Evolutionary conservation across 2,113 vertebrate genomes (phyloP), one percentile per base, ranked within the genome.

Genomic region (Hypanus sabinus): DNA sequence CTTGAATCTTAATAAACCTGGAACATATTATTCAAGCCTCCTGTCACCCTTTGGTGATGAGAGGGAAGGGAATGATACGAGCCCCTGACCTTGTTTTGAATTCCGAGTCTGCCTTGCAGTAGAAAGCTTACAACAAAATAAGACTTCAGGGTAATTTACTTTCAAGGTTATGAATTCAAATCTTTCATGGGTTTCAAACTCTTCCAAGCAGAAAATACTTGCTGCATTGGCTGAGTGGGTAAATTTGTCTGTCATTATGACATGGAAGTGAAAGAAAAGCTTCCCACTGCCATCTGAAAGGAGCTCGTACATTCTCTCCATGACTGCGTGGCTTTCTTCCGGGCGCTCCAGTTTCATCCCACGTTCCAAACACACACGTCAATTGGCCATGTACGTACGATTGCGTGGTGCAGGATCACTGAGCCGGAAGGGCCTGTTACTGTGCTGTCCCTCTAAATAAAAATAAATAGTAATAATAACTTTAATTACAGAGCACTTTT

Each of bases 141-240:
- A 65, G 33, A n/a, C 85, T 90, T 33, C n/a, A 62, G 85, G 85
- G 12, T 68, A 90, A 90, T 90, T 90, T 65, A 90, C 85, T 90
- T 60, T 27, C n/a, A 90, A 46, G 85, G 85, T 68, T 90, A 90
- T 20, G 60, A 68, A 60, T 88, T 62, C 85, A 65, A 65, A 5
- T 30, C 85, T 33, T 90, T 62, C 30, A 90, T 12, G 33, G 60
- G 16, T 60, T 90, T 65, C 60, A 36, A n/a, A 9, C 60, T 30
- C 62, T 30, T 90, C 22, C 60, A 18, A 33, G 14, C 57, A 90
- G 18, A 90, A 65, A 14, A 68, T 90, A 11, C 85, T n/a, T 65
- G 60, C 60, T 65, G 85, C 60, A 90, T 3, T 30, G 18, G 16
- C 5, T 60, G 65, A 60, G 46, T 46, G 4, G 46, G 46, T 46